Evolutionary conservation across 2,888 invertebrate species (phyloP).

Genomic region (Tetrapedia diversipes): DNA sequence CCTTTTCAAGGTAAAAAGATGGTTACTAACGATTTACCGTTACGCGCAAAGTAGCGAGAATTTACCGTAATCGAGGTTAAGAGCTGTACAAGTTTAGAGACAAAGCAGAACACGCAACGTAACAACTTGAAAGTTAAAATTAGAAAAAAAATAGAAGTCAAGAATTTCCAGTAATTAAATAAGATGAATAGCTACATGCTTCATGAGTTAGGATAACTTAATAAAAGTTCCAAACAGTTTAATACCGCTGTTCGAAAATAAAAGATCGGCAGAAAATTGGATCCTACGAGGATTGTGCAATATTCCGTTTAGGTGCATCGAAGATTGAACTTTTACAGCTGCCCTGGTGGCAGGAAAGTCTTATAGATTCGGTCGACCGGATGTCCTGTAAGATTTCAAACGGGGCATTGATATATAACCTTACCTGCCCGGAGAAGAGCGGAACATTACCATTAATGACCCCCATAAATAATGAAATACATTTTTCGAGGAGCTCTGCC

Average conservation of each 20-base stretch:
- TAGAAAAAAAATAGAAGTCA: too few species aligned
- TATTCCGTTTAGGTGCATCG: neutral
- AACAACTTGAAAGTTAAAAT: too few species aligned
- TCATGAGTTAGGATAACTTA: neutral
- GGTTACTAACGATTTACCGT: neutral
- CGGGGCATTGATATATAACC: constrained; percentile 71
- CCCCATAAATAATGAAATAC: constrained; percentile 72
- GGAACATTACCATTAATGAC: constrained; percentile 77
- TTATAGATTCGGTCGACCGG: constrained; percentile 13
- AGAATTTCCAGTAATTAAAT: too few species aligned
- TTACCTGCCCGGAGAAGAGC: constrained; percentile 72
- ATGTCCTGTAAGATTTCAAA: constrained; percentile 29
- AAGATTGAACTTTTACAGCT: constrained; percentile 23
- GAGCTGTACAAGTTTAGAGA: too few species aligned
- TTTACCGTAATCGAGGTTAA: too few species aligned
- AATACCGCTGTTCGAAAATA: neutral
- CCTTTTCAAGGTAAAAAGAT: constrained; percentile 83
- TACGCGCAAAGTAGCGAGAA: too few species aligned
- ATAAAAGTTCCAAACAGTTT: neutral
- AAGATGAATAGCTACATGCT: too few species aligned
- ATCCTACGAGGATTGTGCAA: constrained; percentile 1
- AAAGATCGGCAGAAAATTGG: neutral
- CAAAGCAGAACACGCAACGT: too few species aligned
- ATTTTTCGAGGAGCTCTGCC: constrained; percentile 33
- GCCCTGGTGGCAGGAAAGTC: constrained; percentile 35